phyloP scores from a whole-genome alignment of 35 echinoderm and acorn worm species.

The Acanthaster planci region DNA sequence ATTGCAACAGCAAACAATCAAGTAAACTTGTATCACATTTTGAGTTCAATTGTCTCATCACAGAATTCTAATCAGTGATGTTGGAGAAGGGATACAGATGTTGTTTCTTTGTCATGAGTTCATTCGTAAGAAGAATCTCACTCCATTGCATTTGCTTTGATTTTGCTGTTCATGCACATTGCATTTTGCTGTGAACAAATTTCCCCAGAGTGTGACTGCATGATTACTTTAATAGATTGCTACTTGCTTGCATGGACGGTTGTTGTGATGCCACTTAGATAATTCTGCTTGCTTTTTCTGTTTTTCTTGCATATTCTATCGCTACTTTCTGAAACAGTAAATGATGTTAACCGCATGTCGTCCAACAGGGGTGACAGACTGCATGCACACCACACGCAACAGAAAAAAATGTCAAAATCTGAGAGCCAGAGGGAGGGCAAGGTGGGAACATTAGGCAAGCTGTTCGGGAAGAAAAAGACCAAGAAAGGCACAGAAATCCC shows the following conservation, averaged over 20 bases:
- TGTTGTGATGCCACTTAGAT: background rate
- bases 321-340: slow-evolving; percentile 14
- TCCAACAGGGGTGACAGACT: slow-evolving; percentile 14
- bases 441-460: slow-evolving; percentile 34
- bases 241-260: slow-evolving; percentile 1
- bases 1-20: too few species aligned
- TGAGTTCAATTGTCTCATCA: too few species aligned
- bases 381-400: background rate
- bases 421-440: slow-evolving; percentile 32
- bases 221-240: background rate
- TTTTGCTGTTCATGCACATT: slow-evolving; percentile 18
- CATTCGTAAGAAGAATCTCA: background rate
- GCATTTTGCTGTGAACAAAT: background rate
- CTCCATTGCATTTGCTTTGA: background rate
- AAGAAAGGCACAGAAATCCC: background rate
- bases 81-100: too few species aligned
- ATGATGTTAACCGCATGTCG: slow-evolving; percentile 1
- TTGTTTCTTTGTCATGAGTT: too few species aligned
- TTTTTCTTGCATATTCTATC: slow-evolving; percentile 26
- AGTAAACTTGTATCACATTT: too few species aligned
- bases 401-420: slow-evolving; percentile 10
- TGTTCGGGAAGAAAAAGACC: slow-evolving; percentile 25
- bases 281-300: slow-evolving; percentile 18
- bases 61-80: too few species aligned
- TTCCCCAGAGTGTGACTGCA: slow-evolving; percentile 1